Conservation (phyloP, 92 coral and sea anemone species). For the Parazoanthus swiftii region DNA sequence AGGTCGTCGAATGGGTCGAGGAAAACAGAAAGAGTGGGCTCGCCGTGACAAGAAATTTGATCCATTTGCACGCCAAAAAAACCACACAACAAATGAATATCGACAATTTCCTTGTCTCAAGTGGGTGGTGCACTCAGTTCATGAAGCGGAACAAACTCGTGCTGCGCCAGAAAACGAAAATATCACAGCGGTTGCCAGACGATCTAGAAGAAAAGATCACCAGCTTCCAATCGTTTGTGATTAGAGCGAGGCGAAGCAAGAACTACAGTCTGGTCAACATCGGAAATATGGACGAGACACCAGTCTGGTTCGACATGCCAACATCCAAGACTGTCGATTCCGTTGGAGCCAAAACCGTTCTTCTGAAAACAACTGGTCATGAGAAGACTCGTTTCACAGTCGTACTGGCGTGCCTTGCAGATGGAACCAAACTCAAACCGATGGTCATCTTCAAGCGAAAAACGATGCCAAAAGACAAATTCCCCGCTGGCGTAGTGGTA, state of each 20-base stretch:
- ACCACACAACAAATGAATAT: not conserved
- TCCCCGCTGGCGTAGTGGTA: constrained; percentile 42
- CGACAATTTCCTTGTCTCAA: no score
- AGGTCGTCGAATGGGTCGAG: constrained; percentile 14
- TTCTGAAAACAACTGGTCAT: constrained; percentile 27
- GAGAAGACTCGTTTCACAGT: constrained; percentile 42
- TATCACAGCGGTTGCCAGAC: constrained; percentile 1
- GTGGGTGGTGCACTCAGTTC: no score
- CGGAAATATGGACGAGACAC: constrained; percentile 29
- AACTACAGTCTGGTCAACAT: constrained; percentile 31
- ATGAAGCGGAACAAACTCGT: no score
- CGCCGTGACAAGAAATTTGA: not conserved
- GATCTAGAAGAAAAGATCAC: constrained; percentile 21
- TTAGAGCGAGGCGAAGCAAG: constrained; percentile 27
- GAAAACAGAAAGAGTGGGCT: constrained; percentile 12
- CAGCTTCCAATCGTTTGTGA: constrained; percentile 40
- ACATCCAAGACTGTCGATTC: constrained; percentile 13
- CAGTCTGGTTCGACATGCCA: constrained; percentile 61
- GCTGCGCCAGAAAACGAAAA: constrained; percentile 4
- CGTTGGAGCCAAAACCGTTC: constrained; percentile 23
- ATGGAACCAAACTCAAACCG: constrained; percentile 48
- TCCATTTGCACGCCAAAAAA: not conserved
- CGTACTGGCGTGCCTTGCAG: constrained; percentile 44
- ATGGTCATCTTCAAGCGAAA: constrained; percentile 54
- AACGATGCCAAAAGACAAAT: constrained; percentile 46